A percentile compares a stretch with the other conserved stretches of the same genome.
Evolutionary conservation across 2,888 invertebrate genomes (phyloP).

Genomic region (Pheosia gnoma): DNA sequence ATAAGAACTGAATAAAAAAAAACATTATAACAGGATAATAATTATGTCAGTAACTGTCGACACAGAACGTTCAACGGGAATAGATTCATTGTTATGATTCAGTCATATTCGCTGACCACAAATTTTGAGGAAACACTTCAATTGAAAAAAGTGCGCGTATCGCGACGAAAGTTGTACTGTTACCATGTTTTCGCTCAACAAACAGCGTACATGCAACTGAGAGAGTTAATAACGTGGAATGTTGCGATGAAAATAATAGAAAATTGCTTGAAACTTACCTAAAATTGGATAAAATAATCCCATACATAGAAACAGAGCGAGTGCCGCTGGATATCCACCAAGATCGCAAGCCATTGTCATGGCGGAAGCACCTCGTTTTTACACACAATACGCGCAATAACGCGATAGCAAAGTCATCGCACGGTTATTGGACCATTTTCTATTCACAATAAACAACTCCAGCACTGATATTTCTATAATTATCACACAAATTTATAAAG

Average conservation of each 20-base stretch:
- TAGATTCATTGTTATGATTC: constrained; percentile 32
- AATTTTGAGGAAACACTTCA: constrained; percentile 49
- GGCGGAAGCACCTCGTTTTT: constrained; percentile 74
- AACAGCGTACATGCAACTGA: constrained; percentile 6
- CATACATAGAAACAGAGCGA: constrained; percentile 74
- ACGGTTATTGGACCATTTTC: constrained; percentile 70
- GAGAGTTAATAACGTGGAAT: constrained; percentile 14
- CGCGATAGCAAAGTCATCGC: constrained; percentile 65
- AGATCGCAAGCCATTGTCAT: constrained; percentile 76
- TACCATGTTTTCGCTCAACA: constrained; percentile 22
- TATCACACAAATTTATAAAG: constrained; percentile 71
- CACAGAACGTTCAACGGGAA: constrained; percentile 29
- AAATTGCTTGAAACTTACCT: constrained; percentile 62
- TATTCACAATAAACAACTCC: constrained; percentile 57
- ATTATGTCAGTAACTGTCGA: constrained; percentile 3
- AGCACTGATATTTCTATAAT: constrained; percentile 69
- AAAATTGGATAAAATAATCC: constrained; percentile 69
- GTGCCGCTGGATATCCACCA: constrained; percentile 70
- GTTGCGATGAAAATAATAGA: constrained; percentile 24
- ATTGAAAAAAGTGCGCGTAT: constrained; percentile 47
- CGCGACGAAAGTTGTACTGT: constrained; percentile 12
- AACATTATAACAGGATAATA: not conserved
- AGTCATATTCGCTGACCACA: constrained; percentile 32
- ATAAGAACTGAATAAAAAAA: not conserved
- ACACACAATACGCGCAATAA: constrained; percentile 61